phyloP scores from a whole-genome alignment of 2,888 invertebrate species.

The Phyllotreta striolata region DNA sequence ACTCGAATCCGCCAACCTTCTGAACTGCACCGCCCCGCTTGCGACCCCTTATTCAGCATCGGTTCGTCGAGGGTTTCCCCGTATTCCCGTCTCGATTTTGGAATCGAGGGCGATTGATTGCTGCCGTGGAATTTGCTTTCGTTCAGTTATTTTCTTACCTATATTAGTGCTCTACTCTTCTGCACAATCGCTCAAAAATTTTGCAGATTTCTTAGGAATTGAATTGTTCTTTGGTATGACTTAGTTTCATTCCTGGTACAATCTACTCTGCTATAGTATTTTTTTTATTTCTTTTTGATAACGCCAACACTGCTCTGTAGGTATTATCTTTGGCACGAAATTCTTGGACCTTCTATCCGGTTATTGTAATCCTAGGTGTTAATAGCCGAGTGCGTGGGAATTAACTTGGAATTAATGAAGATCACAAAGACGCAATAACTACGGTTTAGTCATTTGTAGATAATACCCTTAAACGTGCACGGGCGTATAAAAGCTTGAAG shows the following conservation, averaged over 20 bases:
- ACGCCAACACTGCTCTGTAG: background rate
- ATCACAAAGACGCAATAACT: constrained; percentile 56
- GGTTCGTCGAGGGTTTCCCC: background rate
- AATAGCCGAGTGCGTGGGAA: constrained; percentile 59
- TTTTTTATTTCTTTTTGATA: background rate
- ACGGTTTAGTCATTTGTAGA: constrained; percentile 51
- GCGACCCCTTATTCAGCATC: constrained; percentile 50
- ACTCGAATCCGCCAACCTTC: constrained; percentile 27
- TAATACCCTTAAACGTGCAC: constrained; percentile 45
- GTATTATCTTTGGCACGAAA: constrained; percentile 11
- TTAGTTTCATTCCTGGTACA: no score
- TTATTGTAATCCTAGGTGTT: constrained; percentile 56
- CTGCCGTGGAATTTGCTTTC: no score
- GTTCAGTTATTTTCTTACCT: no score
- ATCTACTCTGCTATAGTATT: no score
- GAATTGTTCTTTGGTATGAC: no score
- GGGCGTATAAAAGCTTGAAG: background rate
- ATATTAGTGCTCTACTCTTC: no score
- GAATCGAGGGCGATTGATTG: background rate
- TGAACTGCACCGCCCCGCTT: constrained; percentile 57
- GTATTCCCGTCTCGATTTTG: background rate
- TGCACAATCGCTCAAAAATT: no score
- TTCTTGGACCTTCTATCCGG: constrained; percentile 37
- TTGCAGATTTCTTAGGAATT: no score
- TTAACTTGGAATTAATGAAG: constrained; percentile 58